Evolutionary conservation across 2,888 invertebrate genomes (phyloP), one percentile per base, ranked within the genome.

Genomic region (Hirtodrosophila cameraria): DNA sequence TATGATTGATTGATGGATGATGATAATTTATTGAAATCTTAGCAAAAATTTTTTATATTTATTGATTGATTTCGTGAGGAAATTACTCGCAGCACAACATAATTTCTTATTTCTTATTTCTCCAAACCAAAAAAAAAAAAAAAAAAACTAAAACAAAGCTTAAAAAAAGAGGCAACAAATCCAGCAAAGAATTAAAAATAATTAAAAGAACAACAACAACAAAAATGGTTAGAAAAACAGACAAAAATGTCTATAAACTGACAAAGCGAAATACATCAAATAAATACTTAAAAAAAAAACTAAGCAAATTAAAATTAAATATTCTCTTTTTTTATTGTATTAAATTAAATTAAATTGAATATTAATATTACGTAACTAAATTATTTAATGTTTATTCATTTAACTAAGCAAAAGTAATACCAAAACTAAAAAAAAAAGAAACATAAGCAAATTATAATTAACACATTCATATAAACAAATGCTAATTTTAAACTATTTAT

Each of bases 371-470:
- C 63, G 27, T 75, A 75, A 79, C 75, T 65, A 82, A 79, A 82
- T 79, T 82, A 79, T 79, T 79, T 75, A 76, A 83, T 78, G 84
- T 80, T 80, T 80, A 80, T 61, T 80, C 60, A 77, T 80, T 80
- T 77, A 67, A 62, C 48, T 52, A 70, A 49, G 46, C 36, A 48
- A 74, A 16, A 35, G 52, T 57, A 50, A 46, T 8, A 41, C 42
- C 11, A 42, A 50, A 35, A 54, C 12, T 8, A 12, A 27, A 58
- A 35, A 35, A 15, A 53, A 25, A 23, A 28, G 25, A n/a, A 8
- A 3, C 1, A 18, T 20, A 35, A 65, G 27, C 20, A 46, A 35
- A 52, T n/a, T 25, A 61, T 36, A 45, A 23, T 45, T 39, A 30
- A 63, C 36, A 66, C 31, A 65, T 16, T 49, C 49, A 67, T 45